These are phyloP conservation scores for Drosophila cardini DNA, from an alignment of 1,140 invertebrate genomes.

Conservation along the genomic window DNA sequence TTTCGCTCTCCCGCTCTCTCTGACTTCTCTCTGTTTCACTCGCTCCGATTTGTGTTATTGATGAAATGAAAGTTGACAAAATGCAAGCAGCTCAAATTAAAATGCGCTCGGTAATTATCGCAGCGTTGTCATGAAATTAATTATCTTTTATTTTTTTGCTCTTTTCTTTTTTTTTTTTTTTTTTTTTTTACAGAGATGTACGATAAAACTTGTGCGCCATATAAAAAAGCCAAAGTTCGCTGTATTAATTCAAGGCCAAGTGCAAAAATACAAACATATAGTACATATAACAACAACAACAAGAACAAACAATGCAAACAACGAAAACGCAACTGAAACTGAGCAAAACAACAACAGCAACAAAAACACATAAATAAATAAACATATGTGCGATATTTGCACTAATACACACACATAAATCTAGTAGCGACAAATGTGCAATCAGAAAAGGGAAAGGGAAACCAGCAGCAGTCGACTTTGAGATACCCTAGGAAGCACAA, in stretches of 20 bases:
- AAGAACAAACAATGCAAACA: conserved; percentile 26
- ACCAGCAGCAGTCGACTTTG: not conserved
- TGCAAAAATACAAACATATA: conserved; percentile 61
- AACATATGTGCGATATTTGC: conserved; percentile 15
- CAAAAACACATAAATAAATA: not conserved
- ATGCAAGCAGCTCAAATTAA: conserved; percentile 57
- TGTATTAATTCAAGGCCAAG: conserved; percentile 83
- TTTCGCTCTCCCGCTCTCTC: not conserved
- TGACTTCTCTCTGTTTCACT: not conserved
- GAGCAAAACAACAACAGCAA: conserved; percentile 17
- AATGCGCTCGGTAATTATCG: conserved; percentile 79
- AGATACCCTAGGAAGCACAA: conserved; percentile 1
- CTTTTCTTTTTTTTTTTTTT: not conserved
- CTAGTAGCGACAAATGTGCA: conserved; percentile 16
- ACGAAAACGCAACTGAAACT: conserved; percentile 40
- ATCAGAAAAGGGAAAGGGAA: not conserved
- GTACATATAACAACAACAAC: conserved; percentile 20
- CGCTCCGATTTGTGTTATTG: conserved; percentile 16
- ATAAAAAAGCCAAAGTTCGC: conserved; percentile 79
- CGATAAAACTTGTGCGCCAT: conserved; percentile 70
- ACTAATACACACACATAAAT: not conserved
- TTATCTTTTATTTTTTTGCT: conserved; percentile 37
- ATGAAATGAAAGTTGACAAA: conserved; percentile 56
- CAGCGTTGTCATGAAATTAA: conserved; percentile 40
- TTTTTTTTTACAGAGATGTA: conserved; percentile 79